Conservation (phyloP, 2,888 invertebrate species). For the Mimas tiliae region DNA sequence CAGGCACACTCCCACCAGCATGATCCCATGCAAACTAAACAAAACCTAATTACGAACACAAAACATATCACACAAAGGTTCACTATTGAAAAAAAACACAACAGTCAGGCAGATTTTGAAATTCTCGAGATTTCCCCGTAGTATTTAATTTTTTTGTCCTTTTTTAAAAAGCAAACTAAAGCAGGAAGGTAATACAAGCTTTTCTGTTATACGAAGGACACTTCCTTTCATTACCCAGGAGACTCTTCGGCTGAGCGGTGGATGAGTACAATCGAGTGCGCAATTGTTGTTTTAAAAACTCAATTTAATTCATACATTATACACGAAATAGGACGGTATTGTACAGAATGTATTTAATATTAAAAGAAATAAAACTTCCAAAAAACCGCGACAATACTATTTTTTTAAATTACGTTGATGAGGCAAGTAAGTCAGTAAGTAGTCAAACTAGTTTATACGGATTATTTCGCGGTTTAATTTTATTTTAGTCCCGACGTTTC, state of each 20-base stretch:
- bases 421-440: too few species aligned
- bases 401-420: too few species aligned
- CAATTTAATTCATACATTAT: constrained; percentile 36
- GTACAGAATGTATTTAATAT: neutral
- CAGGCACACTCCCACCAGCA: too few species aligned
- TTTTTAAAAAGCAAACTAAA: constrained; percentile 54
- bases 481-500: too few species aligned
- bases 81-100: neutral
- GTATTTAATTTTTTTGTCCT: constrained; percentile 49
- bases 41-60: constrained; percentile 17
- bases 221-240: constrained; percentile 65
- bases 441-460: too few species aligned
- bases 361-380: neutral
- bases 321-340: neutral
- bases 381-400: too few species aligned
- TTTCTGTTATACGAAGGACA: constrained; percentile 54
- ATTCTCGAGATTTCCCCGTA: constrained; percentile 50
- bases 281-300: constrained; percentile 51
- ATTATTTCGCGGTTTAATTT: too few species aligned
- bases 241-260: constrained; percentile 52
- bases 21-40: neutral
- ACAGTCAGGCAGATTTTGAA: constrained; percentile 36
- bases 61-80: constrained; percentile 11
- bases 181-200: constrained; percentile 55
- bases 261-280: constrained; percentile 54